Evolutionary conservation across 1,140 invertebrate genomes (phyloP).

Genomic region (Eumeta japonica): DNA sequence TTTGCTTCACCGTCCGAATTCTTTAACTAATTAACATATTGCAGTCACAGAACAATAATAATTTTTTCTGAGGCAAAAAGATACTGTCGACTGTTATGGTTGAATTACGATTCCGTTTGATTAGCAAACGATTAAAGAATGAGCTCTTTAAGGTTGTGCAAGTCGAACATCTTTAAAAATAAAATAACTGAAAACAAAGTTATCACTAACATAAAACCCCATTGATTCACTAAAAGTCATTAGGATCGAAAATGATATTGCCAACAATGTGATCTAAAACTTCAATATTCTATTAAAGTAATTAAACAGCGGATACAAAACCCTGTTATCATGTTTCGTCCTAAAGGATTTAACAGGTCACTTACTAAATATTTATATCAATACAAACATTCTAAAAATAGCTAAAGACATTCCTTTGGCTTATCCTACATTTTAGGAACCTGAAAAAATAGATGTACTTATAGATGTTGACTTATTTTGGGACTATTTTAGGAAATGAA

Average conservation of each 20-base stretch:
- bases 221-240: conserved; percentile 7
- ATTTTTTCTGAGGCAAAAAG: too few species aligned
- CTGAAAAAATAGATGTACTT: conserved; percentile 9
- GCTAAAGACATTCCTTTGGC: conserved; percentile 11
- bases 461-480: conserved; percentile 16
- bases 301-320: conserved; percentile 3
- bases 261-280: conserved; percentile 3
- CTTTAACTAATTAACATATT: too few species aligned
- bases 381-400: conserved; percentile 6
- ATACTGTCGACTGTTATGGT: too few species aligned
- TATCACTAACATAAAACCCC: too few species aligned
- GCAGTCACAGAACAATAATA: too few species aligned
- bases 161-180: too few species aligned
- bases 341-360: conserved; percentile 9
- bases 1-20: too few species aligned
- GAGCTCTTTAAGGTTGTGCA: too few species aligned
- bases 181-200: too few species aligned
- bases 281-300: conserved; percentile 6
- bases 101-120: too few species aligned
- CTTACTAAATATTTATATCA: conserved; percentile 7
- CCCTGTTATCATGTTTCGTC: conserved; percentile 7
- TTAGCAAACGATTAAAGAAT: too few species aligned
- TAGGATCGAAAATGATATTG: conserved; percentile 9
- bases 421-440: conserved; percentile 11
- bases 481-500: conserved; percentile 10